Conservation (phyloP, 2,113 vertebrate species). For the Periophthalmus modestus region DNA sequence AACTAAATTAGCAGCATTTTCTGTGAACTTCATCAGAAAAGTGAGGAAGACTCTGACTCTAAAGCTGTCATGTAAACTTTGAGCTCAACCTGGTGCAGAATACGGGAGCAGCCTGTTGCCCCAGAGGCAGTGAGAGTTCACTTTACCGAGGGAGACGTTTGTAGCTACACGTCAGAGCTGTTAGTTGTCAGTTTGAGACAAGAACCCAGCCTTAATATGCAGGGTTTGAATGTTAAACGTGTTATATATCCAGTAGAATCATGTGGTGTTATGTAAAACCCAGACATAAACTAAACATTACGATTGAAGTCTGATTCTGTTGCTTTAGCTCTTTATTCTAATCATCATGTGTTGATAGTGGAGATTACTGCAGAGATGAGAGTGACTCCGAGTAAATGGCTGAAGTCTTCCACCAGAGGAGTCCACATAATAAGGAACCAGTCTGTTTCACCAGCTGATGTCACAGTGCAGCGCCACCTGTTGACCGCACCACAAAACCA, state of each 20-base stretch:
- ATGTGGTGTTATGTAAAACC: no score
- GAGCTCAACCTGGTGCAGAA: not conserved
- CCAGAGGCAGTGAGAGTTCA: not conserved
- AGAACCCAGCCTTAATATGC: no score
- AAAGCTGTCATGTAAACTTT: constrained; percentile 12
- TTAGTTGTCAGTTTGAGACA: no score
- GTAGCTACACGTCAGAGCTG: not conserved
- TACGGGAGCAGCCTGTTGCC: not conserved
- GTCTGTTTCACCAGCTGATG: not conserved
- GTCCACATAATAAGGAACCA: constrained; percentile 1
- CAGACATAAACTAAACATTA: not conserved
- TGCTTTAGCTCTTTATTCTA: not conserved
- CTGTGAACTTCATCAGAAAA: not conserved
- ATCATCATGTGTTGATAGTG: not conserved
- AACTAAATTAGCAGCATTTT: not conserved
- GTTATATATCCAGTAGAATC: no score
- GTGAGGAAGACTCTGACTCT: not conserved
- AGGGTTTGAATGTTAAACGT: no score
- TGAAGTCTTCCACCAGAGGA: not conserved
- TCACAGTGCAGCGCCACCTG: constrained; percentile 14
- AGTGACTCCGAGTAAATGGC: not conserved
- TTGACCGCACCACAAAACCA: constrained; percentile 8
- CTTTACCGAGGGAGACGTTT: no score
- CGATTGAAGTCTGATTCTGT: not conserved
- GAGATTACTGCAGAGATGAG: not conserved